These are phyloP conservation scores for Phalloptychus januarius DNA, from an alignment of 2,797 vertebrate genomes.

Conservation along the genomic window DNA sequence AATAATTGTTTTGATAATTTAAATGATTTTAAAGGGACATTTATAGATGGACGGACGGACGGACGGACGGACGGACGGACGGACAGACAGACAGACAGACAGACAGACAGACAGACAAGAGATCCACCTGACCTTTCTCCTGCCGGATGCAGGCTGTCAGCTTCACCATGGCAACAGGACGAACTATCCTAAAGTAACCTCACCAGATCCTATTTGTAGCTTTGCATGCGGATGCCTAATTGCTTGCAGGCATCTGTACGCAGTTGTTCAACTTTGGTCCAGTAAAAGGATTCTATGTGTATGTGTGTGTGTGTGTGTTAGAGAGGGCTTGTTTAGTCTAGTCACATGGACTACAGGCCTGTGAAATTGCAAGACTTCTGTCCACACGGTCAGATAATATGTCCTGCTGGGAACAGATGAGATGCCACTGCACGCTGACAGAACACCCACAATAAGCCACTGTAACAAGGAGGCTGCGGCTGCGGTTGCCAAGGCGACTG, in stretches of 20 bases:
- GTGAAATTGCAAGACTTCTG: conserved; percentile 69
- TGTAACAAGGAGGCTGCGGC: conserved; percentile 47
- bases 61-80: fast-evolving
- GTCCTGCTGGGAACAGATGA: conserved; percentile 65
- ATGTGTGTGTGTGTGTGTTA: conserved; percentile 31
- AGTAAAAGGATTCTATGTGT: conserved; percentile 71
- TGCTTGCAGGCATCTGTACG: conserved; percentile 77
- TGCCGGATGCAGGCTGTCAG: conserved; percentile 67
- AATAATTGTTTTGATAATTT: background rate
- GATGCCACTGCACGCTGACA: conserved; percentile 51
- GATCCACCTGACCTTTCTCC: conserved; percentile 78
- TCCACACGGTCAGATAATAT: conserved; percentile 67
- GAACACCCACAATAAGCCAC: conserved; percentile 35
- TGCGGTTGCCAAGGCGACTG: conserved; percentile 13
- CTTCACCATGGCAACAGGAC: conserved; percentile 79
- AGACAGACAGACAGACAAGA: conserved; percentile 26
- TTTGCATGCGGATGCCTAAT: conserved; percentile 77
- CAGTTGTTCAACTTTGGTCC: conserved; percentile 85
- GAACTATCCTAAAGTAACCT: conserved; percentile 84
- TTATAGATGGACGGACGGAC: fast-evolving
- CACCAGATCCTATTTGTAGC: conserved; percentile 61
- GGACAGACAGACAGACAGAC: too few relatives aligned
- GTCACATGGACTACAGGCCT: conserved; percentile 78
- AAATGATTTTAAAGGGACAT: background rate
- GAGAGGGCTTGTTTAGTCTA: conserved; percentile 80